These are phyloP conservation scores for Butorides virescens DNA, from an alignment of 2,113 vertebrate species.

Conservation along the genomic window DNA sequence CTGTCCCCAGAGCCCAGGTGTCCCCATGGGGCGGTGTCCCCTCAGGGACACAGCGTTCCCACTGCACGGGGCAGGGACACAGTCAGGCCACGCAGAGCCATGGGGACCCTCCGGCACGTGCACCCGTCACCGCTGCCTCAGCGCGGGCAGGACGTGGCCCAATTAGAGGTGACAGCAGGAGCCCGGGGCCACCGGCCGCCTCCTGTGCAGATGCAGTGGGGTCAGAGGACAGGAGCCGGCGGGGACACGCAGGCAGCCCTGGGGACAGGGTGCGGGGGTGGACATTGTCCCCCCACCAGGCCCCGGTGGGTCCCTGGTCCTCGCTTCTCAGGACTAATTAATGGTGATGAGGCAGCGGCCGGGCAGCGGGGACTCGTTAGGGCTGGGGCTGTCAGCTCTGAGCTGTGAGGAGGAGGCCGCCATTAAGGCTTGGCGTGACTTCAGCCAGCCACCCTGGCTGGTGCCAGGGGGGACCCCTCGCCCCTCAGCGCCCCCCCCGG, in stretches of 20 bases:
- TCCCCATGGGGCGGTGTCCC: background rate
- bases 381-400: background rate
- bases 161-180: background rate
- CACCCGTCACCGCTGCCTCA: background rate
- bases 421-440: background rate
- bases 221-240: background rate
- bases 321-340: background rate
- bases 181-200: background rate
- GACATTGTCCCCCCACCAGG: background rate
- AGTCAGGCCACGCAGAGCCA: background rate
- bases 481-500: no score
- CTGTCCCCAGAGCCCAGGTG: background rate
- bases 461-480: no score
- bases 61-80: background rate
- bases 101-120: background rate
- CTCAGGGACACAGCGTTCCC: background rate
- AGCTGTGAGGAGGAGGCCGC: background rate
- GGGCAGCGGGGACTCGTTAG: background rate
- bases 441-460: no score
- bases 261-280: background rate
- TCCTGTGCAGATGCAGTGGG: background rate
- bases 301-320: rapidly evolving
- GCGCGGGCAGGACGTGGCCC: background rate
- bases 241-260: background rate
- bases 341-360: rapidly evolving